A percentile compares a stretch with the other conserved stretches of the same genome.
Conservation (phyloP, 2,888 invertebrate genomes). For the Archips crataeganus region DNA sequence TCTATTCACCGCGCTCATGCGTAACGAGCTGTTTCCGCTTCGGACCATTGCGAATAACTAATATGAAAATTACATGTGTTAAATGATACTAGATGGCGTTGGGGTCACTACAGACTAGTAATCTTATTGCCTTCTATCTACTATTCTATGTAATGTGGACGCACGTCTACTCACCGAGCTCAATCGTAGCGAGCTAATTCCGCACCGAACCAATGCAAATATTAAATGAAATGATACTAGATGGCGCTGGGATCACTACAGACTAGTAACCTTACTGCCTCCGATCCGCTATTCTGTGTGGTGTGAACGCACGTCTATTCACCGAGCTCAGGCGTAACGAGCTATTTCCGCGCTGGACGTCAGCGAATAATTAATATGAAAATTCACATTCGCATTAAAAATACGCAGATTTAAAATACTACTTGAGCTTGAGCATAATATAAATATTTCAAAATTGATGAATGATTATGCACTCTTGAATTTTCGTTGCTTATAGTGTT, state of each 20-base stretch:
- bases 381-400: conserved; percentile 20
- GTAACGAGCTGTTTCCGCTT: conserved; percentile 40
- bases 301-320: conserved; percentile 33
- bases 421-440: not conserved
- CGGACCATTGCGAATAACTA: conserved; percentile 34
- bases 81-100: too few species aligned
- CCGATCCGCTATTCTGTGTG: not conserved
- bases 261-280: not conserved
- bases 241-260: too few species aligned
- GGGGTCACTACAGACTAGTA: too few species aligned
- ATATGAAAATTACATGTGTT: conserved; percentile 34
- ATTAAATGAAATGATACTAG: too few species aligned
- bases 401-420: conserved; percentile 10
- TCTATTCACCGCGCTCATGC: conserved; percentile 27
- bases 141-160: too few species aligned
- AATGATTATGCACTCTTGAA: too few species aligned
- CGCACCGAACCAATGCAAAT: too few species aligned
- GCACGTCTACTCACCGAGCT: too few species aligned
- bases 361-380: conserved; percentile 39
- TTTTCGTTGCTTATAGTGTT: too few species aligned
- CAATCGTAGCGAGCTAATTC: too few species aligned
- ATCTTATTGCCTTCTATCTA: too few species aligned
- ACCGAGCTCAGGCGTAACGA: conserved; percentile 28
- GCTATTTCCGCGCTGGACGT: conserved; percentile 32
- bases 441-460: not conserved